phyloP scores from a whole-genome alignment of 2,797 vertebrate genomes.

The Mareca penelope region DNA sequence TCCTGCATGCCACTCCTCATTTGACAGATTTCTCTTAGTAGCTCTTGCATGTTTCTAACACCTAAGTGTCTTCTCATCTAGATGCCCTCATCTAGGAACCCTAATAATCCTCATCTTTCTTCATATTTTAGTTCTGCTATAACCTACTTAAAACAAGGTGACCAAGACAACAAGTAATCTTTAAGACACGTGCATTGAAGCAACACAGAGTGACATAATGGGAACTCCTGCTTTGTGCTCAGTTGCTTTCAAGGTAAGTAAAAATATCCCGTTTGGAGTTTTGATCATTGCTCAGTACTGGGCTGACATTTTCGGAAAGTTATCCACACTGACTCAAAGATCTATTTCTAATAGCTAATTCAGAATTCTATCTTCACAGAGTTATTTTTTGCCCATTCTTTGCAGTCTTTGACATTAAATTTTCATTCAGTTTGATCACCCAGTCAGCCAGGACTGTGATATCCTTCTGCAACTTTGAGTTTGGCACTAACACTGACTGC shows the following conservation, averaged over 20 bases:
- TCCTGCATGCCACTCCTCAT: neutral
- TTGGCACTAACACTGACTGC: neutral
- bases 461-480: neutral
- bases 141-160: neutral
- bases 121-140: neutral
- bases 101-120: neutral
- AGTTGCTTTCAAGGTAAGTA: neutral
- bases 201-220: slow-evolving; percentile 16
- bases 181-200: accelerated
- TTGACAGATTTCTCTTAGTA: neutral
- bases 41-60: neutral
- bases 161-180: neutral
- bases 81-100: neutral
- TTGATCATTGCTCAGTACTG: neutral
- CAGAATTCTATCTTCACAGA: neutral
- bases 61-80: neutral
- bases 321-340: neutral
- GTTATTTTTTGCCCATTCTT: neutral
- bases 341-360: neutral
- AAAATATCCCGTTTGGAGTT: neutral
- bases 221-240: neutral
- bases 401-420: neutral
- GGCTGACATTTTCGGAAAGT: neutral
- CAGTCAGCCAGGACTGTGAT: neutral
- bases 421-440: neutral